Percentiles rank a stretch among this genome's conserved stretches.
These are phyloP conservation scores for Enteromius fasciolatus DNA, from an alignment of 2,797 vertebrate species.

Conservation along the genomic window DNA sequence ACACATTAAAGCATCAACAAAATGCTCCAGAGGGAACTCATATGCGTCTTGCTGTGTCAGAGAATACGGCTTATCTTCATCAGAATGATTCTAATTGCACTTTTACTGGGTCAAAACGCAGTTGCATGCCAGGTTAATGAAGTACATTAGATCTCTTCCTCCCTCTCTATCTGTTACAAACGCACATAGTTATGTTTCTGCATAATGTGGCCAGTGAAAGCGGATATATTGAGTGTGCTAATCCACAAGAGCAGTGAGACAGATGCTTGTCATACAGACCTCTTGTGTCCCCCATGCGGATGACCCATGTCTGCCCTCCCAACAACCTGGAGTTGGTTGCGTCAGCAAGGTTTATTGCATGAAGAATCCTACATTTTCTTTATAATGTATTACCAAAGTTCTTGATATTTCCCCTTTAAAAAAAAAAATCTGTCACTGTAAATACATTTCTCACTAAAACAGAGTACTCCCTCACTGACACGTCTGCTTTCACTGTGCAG, in stretches of 20 bases:
- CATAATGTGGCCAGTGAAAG: neutral
- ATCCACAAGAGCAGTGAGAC: conserved; percentile 52
- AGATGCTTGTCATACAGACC: conserved; percentile 48
- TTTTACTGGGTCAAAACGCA: conserved; percentile 9
- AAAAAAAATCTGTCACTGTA: neutral
- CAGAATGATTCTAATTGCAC: neutral
- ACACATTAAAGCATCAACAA: conserved; percentile 18
- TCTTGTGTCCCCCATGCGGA: conserved; percentile 8
- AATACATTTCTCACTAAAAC: neutral
- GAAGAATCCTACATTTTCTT: neutral
- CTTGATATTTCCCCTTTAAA: neutral
- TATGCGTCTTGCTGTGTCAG: neutral
- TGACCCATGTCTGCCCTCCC: conserved; percentile 3
- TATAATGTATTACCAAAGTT: neutral
- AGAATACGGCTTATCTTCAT: conserved; percentile 2
- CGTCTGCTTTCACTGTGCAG: neutral
- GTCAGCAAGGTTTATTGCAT: neutral
- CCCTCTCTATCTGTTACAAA: neutral
- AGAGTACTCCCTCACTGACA: neutral
- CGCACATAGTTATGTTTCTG: neutral
- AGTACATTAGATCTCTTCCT: neutral
- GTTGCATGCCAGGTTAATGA: neutral
- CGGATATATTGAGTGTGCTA: conserved; percentile 62
- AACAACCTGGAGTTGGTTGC: neutral
- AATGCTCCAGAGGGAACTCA: conserved; percentile 4